These are phyloP conservation scores for Phataginus tetradactyla DNA, from an alignment of 2,797 vertebrate species.

Conservation along the genomic window DNA sequence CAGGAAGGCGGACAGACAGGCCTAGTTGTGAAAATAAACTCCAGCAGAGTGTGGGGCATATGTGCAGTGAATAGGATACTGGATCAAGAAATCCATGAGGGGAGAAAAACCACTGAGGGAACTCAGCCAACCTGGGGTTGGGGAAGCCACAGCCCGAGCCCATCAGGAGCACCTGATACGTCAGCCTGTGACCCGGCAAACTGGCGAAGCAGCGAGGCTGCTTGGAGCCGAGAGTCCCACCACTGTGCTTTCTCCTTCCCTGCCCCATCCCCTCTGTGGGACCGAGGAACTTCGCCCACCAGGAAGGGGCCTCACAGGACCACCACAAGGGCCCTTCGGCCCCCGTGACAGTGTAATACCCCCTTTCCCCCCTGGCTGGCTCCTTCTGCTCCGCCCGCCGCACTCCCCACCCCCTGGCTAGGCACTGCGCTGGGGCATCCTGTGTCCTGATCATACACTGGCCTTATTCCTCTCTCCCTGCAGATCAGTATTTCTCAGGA, in stretches of 20 bases:
- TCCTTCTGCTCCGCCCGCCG: not conserved
- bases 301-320: not conserved
- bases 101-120: not conserved
- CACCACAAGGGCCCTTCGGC: not conserved
- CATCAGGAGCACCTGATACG: rapidly evolving
- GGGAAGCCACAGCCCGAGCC: not conserved
- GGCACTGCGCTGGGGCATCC: not conserved
- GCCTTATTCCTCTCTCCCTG: not conserved
- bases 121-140: not conserved
- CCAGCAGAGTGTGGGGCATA: not conserved
- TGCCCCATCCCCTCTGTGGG: not conserved
- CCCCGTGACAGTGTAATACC: not conserved
- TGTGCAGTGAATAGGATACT: not conserved
- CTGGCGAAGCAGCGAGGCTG: rapidly evolving
- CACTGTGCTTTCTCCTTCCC: too few species aligned
- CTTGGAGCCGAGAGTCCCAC: not conserved
- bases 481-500: too few species aligned
- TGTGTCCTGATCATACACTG: not conserved
- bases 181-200: rapidly evolving
- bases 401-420: not conserved
- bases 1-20: not conserved
- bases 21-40: not conserved
- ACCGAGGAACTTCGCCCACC: not conserved
- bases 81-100: not conserved
- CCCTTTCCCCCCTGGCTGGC: too few species aligned